Evolutionary conservation across 1,140 invertebrate species (phyloP).

Genomic region (Saccostrea glomerata): DNA sequence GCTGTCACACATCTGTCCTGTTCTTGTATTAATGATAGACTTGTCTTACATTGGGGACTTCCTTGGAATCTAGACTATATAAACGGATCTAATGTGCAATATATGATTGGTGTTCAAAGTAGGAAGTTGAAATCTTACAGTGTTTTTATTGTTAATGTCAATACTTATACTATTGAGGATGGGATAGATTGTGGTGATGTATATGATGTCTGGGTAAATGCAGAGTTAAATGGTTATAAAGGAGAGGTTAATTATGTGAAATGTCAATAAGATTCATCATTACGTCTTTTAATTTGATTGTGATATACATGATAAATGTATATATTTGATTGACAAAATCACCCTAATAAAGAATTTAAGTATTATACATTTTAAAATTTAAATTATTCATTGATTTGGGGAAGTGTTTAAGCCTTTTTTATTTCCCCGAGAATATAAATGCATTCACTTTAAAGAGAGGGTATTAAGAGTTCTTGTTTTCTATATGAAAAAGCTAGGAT

Average conservation of each 20-base stretch:
- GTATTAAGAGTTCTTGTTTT: too few species aligned
- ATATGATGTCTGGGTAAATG: conserved; percentile 57
- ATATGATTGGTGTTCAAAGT: conserved; percentile 64
- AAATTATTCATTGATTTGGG: too few species aligned
- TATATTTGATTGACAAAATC: too few species aligned
- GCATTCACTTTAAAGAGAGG: too few species aligned
- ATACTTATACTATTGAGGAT: conserved; percentile 22
- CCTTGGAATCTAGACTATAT: conserved; percentile 64
- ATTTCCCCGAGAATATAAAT: too few species aligned
- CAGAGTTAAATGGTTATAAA: conserved; percentile 34
- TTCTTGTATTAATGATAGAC: conserved; percentile 3
- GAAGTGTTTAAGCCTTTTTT: too few species aligned
- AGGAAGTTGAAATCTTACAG: background rate
- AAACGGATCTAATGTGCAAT: conserved; percentile 53
- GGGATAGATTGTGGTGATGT: conserved; percentile 2
- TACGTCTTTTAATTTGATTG: too few species aligned
- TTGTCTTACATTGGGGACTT: conserved; percentile 53
- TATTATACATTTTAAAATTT: too few species aligned
- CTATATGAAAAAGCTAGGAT: too few species aligned
- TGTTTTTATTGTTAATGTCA: conserved; percentile 20
- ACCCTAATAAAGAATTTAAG: too few species aligned
- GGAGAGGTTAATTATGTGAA: background rate
- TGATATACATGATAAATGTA: too few species aligned
- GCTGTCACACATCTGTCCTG: conserved; percentile 43
- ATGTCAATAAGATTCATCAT: background rate